Evolutionary conservation across 1,140 invertebrate species (phyloP).

Genomic region (Hyles vespertilio): DNA sequence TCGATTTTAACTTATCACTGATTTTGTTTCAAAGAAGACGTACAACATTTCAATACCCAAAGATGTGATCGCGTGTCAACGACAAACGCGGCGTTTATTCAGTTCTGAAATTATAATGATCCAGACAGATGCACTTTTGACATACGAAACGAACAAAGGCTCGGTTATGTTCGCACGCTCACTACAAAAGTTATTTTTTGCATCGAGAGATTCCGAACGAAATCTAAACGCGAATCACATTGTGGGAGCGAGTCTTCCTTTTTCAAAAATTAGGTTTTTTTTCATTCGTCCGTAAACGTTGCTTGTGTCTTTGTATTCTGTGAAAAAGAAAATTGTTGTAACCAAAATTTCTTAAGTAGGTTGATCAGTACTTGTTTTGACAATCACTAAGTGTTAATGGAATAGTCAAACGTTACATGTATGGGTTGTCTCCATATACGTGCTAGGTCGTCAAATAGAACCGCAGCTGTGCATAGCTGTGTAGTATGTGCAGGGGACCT

Average conservation of each 20-base stretch:
- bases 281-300: slow-evolving; percentile 11
- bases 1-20: no score
- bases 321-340: no score
- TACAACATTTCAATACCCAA: slow-evolving; percentile 4
- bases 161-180: slow-evolving; percentile 52
- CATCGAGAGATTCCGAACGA: slow-evolving; percentile 43
- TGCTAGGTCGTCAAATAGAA: background rate
- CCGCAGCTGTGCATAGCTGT: slow-evolving; percentile 6
- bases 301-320: slow-evolving; percentile 8
- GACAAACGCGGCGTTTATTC: slow-evolving; percentile 28
- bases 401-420: no score
- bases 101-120: slow-evolving; percentile 47
- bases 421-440: background rate
- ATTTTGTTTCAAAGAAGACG: slow-evolving; percentile 6
- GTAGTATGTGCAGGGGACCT: background rate
- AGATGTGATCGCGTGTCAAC: slow-evolving; percentile 14
- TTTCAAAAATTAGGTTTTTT: slow-evolving; percentile 33
- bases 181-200: slow-evolving; percentile 58
- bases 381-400: no score
- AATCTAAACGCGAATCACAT: slow-evolving; percentile 59
- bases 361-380: no score
- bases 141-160: slow-evolving; percentile 32
- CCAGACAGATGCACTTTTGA: slow-evolving; percentile 59
- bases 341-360: background rate
- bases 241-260: slow-evolving; percentile 48